phyloP scores from a whole-genome alignment of 2,113 vertebrate species.

The Misgurnus mizolepis region DNA sequence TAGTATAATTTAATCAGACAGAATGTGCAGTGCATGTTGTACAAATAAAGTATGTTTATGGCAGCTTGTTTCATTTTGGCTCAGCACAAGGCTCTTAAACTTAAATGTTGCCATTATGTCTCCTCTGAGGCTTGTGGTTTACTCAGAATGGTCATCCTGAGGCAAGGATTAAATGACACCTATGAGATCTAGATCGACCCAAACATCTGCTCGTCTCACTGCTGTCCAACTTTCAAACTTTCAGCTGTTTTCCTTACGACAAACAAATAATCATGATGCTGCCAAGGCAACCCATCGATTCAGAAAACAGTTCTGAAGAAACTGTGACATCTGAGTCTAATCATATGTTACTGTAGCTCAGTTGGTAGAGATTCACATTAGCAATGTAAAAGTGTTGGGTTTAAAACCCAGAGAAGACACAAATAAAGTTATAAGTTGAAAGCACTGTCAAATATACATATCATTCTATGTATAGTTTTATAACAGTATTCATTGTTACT shows the following conservation, averaged over 20 bases:
- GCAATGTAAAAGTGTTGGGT: too few species aligned
- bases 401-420: too few species aligned
- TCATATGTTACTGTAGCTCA: background rate
- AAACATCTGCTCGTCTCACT: constrained; percentile 40
- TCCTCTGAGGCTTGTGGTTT: constrained; percentile 20
- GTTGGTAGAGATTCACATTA: too few species aligned
- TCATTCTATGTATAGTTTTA: background rate
- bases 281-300: constrained; percentile 38
- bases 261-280: constrained; percentile 46
- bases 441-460: too few species aligned
- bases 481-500: background rate
- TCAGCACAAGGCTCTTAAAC: constrained; percentile 20
- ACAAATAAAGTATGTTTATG: background rate
- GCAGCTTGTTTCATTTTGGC: constrained; percentile 14
- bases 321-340: constrained; percentile 25
- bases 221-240: constrained; percentile 18
- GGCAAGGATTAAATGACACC: background rate
- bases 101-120: constrained; percentile 12
- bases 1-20: background rate
- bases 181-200: background rate
- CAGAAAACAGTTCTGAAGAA: constrained; percentile 20
- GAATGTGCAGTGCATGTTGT: constrained; percentile 1
- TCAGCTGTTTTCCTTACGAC: constrained; percentile 24
- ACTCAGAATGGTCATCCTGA: constrained; percentile 9
- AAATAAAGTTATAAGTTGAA: too few species aligned